A percentile compares a stretch with the other conserved stretches of the same genome.
These are phyloP conservation scores for Trichonephila clavipes DNA, from an alignment of 1,140 invertebrate species.

Conservation along the genomic window DNA sequence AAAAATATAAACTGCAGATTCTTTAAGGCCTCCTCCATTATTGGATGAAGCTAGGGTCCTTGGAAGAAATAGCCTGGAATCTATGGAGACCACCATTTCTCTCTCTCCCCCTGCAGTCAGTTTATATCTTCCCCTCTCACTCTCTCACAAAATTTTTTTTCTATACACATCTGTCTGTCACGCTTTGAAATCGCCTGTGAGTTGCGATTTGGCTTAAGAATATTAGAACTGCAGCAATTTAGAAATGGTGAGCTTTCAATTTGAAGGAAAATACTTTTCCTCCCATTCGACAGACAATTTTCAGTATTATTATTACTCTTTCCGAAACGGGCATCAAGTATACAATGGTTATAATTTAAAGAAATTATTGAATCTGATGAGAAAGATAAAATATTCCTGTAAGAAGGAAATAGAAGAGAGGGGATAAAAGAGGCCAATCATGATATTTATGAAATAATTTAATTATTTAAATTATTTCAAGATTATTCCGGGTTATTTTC, in stretches of 20 bases:
- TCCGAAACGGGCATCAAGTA: not conserved
- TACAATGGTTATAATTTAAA: not conserved
- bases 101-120: not conserved
- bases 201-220: slow-evolving; percentile 11
- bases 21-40: slow-evolving; percentile 69
- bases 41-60: slow-evolving; percentile 65
- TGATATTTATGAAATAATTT: too few relatives aligned
- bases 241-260: slow-evolving; percentile 42
- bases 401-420: too few relatives aligned
- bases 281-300: not conserved
- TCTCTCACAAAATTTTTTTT: not conserved
- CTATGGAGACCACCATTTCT: slow-evolving; percentile 51
- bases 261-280: not conserved
- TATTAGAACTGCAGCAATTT: slow-evolving; percentile 43
- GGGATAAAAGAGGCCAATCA: too few relatives aligned
- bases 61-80: slow-evolving; percentile 61
- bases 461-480: too few relatives aligned
- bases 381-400: too few relatives aligned
- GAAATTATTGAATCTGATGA: too few relatives aligned
- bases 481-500: too few relatives aligned
- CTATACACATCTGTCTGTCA: not conserved
- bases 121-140: not conserved
- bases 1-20: slow-evolving; percentile 52
- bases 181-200: not conserved
- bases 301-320: not conserved